Base-by-base conservation (phyloP, 2,113 vertebrate species). In the Chloropsis hardwickii region DNA sequence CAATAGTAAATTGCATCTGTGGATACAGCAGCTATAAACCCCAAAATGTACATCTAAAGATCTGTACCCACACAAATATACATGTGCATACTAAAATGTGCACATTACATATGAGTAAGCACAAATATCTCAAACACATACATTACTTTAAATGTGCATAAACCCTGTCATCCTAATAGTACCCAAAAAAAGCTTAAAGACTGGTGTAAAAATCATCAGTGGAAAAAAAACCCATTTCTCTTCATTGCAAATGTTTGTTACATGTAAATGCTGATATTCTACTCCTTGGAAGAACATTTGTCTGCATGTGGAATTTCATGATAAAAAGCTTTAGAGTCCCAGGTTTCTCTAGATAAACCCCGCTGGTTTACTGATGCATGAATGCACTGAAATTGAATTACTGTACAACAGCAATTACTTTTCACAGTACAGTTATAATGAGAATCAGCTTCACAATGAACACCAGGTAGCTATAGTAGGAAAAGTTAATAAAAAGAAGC, bases 371-470 rank as follows among this genome's bases (percentile, higher is more conserved):
- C 98, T 97, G 98, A 97, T 95, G 98, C 96, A 93, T 97, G 98
- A 97, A 98, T 94, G 96, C 95, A 80, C 97, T 94, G 98, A 99
- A 99, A 99, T 98, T 99, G 98, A 99, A 99, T 99, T 98, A 98
- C 98, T 98, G 98, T 98, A 99, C 98, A 98, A 97, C 97, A 96
- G 97, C 98, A 98, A 98, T 98, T 98, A 98, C 98, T 98, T 98
- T 98, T 97, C 97, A 96, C 97, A 95, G 97, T 71, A 96, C 93
- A 94, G 94, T 96, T 97, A 97, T 97, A 98, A 98, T 97, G 96
- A 98, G 97, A 98, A 97, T 97, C 97, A 74, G 96, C 94, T 95
- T 93, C 76, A 74, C 97, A 89, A 96, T 77, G 95, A 97, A 95
- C 93, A 96, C 96, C 95, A 96, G 97, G 97, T 95, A 97, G 86